Evolutionary conservation across 2,888 invertebrate genomes (phyloP), one percentile per base, ranked within the genome.

Genomic region (Malacosoma neustria): DNA sequence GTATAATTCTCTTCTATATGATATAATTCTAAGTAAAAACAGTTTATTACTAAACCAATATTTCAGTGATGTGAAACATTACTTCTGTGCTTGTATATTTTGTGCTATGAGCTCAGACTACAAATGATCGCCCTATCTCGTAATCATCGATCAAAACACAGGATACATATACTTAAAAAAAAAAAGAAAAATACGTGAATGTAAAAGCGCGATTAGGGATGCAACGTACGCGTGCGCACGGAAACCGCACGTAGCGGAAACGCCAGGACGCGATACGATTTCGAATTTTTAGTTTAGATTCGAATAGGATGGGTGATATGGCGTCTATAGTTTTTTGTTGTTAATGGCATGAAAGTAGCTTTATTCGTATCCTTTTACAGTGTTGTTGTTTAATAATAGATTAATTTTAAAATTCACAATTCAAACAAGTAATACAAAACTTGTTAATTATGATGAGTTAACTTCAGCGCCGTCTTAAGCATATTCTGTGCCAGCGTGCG

Each of bases 261-360:
- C 76, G 82, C 73, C 80, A 81, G 81, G 70, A 84, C 84, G 84
- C 84, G 82, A 68, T 79, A 76, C 80, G 84, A 80, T 84, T 84
- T 79, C 77, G 74, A 82, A 81, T 80, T 72, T 76, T 49, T 70
- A 77, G 80, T 75, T 77, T 72, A 69, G 72, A 74, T 70, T 72
- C 59, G 61, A 63, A 57, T 61, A 61, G 51, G 66, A 58, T 60
- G 67, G 62, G 58, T 64, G 61, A 63, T 61, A 62, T 68, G 71
- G 67, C 64, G 71, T 69, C 70, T 69, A 73, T 61, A 61, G 54
- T 49, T 46, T 55, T 67, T 69, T 68, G 55, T 56, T 56, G 64
- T 57, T 62, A 22, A 22, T 22, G 22, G 22, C 3, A 1, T 22
- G 22, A 7, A 7, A 5, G 4, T 7, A 5, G 5, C 9, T 22